A percentile compares a stretch with the other conserved stretches of the same genome.
Conservation (phyloP, 2,113 vertebrate genomes). For the Percina caprodes region DNA sequence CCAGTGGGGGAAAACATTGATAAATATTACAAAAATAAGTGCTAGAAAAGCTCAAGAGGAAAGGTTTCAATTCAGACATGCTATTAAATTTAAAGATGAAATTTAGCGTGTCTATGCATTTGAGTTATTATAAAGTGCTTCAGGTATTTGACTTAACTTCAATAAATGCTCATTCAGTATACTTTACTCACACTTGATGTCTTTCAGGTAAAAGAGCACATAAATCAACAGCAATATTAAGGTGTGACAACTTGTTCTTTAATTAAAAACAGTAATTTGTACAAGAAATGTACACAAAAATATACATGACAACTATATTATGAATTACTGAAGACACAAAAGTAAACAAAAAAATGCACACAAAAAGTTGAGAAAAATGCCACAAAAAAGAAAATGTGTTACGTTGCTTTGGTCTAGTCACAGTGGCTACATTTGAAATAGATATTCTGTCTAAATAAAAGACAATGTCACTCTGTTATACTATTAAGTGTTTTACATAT, state of each 20-base stretch:
- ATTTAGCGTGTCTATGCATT: constrained; percentile 1
- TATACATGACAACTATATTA: constrained; percentile 84
- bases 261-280: constrained; percentile 89
- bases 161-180: background rate
- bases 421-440: constrained; percentile 84
- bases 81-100: constrained; percentile 45
- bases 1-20: constrained; percentile 13
- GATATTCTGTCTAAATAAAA: constrained; percentile 78
- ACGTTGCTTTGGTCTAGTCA: constrained; percentile 92
- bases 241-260: constrained; percentile 80
- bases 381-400: constrained; percentile 74
- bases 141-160: background rate
- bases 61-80: constrained; percentile 39
- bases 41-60: constrained; percentile 22
- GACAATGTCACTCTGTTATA: constrained; percentile 77
- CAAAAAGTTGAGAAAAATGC: constrained; percentile 63
- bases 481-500: constrained; percentile 79
- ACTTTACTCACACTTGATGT: background rate
- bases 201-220: background rate
- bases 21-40: constrained; percentile 24
- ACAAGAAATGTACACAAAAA: constrained; percentile 92
- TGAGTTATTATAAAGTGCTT: constrained; percentile 25
- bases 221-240: constrained; percentile 26
- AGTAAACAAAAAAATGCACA: constrained; percentile 67
- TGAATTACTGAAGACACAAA: constrained; percentile 72